Percentiles rank a stretch among this genome's conserved stretches.
Evolutionary conservation across 1,140 invertebrate genomes (phyloP).

Genomic region (Trichonephila inaurata): DNA sequence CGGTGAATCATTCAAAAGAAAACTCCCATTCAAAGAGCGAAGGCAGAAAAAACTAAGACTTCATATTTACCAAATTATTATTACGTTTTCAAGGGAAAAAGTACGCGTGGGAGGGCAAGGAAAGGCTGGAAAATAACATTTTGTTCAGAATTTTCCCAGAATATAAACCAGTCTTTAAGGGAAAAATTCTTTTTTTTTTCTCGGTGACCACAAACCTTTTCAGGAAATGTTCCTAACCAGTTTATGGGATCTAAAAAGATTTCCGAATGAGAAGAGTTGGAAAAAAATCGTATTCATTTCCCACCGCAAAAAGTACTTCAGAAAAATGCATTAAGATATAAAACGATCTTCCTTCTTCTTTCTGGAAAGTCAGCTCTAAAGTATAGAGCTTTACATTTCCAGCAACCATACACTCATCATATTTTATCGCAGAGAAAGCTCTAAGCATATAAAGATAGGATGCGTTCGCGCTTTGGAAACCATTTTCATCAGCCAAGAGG

Average conservation of each 20-base stretch:
- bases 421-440: slow-evolving; percentile 55
- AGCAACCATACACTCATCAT: slow-evolving; percentile 38
- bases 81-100: neutral
- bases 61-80: slow-evolving; percentile 25
- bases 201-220: slow-evolving; percentile 28
- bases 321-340: slow-evolving; percentile 69
- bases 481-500: slow-evolving; percentile 56
- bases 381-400: slow-evolving; percentile 69
- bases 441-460: slow-evolving; percentile 56
- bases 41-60: neutral
- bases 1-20: neutral
- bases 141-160: neutral
- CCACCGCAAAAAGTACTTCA: slow-evolving; percentile 39
- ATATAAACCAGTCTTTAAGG: slow-evolving; percentile 2
- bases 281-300: slow-evolving; percentile 9
- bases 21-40: neutral
- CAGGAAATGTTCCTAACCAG: slow-evolving; percentile 66
- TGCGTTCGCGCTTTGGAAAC: slow-evolving; percentile 1
- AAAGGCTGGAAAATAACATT: neutral
- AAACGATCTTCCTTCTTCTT: slow-evolving; percentile 27
- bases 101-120: neutral
- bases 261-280: slow-evolving; percentile 44
- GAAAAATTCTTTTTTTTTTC: neutral
- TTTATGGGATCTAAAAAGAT: slow-evolving; percentile 67
- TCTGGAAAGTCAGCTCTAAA: slow-evolving; percentile 22